Conservation (phyloP, 2,888 invertebrate genomes). For the Drosophila austrosaltans region DNA sequence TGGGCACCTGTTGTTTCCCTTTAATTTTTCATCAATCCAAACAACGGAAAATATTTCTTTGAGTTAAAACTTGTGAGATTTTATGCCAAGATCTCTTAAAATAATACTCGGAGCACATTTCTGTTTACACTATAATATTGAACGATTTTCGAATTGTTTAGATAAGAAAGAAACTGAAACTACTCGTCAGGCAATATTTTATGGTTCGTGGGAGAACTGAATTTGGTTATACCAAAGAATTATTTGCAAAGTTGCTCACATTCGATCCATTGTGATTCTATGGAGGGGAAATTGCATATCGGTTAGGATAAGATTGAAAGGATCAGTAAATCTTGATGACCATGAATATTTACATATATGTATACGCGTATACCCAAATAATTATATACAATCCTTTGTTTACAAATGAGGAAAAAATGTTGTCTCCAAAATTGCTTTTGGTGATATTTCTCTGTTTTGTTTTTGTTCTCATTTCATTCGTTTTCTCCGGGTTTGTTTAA, state of each 20-base stretch:
- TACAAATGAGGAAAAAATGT: not conserved
- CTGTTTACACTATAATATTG: not conserved
- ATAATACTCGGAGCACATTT: not conserved
- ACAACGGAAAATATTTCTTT: conserved; percentile 43
- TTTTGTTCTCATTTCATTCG: conserved; percentile 22
- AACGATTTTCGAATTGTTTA: not conserved
- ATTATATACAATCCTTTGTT: conserved; percentile 13
- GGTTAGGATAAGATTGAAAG: no score
- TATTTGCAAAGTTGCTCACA: no score
- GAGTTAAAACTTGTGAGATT: conserved; percentile 47
- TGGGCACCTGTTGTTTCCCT: conserved; percentile 43
- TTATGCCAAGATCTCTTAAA: conserved; percentile 40
- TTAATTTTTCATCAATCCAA: conserved; percentile 33
- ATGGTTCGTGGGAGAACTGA: not conserved
- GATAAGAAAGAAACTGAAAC: not conserved
- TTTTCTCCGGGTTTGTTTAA: conserved; percentile 42
- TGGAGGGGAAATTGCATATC: no score
- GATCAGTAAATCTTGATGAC: no score
- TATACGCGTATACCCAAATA: no score
- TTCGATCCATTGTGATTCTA: no score
- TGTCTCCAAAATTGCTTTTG: conserved; percentile 4
- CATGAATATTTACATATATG: no score
- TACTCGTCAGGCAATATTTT: not conserved
- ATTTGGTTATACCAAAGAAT: not conserved
- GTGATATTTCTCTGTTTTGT: conserved; percentile 3